Evolutionary conservation across 1,140 invertebrate genomes (phyloP), one percentile per base, ranked within the genome.

Genomic region (Dendrolimus punctatus): DNA sequence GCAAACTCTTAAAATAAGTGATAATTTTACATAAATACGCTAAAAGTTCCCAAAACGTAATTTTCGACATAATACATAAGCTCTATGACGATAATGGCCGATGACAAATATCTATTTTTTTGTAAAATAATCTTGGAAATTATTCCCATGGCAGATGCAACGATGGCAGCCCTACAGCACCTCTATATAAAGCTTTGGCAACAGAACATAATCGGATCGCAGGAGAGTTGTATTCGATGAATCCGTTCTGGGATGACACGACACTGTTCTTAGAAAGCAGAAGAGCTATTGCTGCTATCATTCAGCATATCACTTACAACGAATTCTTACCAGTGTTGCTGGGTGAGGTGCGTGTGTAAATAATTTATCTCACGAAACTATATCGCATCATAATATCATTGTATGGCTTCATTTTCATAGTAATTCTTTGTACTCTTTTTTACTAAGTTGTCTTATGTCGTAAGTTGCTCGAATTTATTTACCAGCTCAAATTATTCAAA

Each of bases 281-380:
- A 69, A 85, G 93, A 64, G 93, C 96, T 40, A 89, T 97, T 4
- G 90, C 91, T 5, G 94, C 95, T 6, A 80, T 92, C 73, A 89
- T 96, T n/a, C 95, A 97, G 68, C 94, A 96, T 54, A 91, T 97
- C 40, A 95, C 95, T 0, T 93, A 94, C 74, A 94, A 94, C 57
- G 95, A 97, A 74, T 97, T 93, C 79, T 80, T 97, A 39, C 95
- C 95, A 0, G 91, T 93, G 40, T 88, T 97, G 4, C 68, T 98
- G 6, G 94, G 95, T 41, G 80, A 89, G 80, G 90, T 91, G 80
- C 8, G 6, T 39, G 5, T 5, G n/a, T 39, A 6, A 40, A 8
- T 49, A 8, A 49, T 49, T 10, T 8, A 46, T 36, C 5, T 9
- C 9, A 10, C 36, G 4, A 10, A n/a, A 46, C 9, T 37, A 9